Conservation (phyloP, 2,113 vertebrate species). For the Peromyscus polionotus region DNA sequence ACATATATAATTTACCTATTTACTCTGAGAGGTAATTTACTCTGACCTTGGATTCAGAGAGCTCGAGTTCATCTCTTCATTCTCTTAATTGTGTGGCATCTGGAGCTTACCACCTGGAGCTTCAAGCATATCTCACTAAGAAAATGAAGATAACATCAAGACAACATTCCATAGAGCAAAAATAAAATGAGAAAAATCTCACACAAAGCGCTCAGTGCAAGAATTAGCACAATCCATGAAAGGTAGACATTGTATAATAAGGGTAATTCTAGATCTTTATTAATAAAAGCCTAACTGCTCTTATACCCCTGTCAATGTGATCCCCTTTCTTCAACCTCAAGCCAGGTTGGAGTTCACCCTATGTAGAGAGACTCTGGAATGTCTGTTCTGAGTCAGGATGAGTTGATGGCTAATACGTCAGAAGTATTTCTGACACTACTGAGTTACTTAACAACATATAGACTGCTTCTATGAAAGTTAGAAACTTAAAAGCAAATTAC, state of each 20-base stretch:
- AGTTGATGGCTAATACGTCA: background rate
- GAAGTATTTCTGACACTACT: background rate
- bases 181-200: constrained; percentile 28
- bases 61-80: background rate
- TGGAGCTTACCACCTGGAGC: background rate
- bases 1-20: background rate
- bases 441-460: background rate
- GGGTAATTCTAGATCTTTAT: background rate
- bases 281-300: background rate
- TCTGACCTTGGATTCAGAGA: background rate
- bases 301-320: background rate
- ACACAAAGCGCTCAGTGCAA: background rate
- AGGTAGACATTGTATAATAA: background rate
- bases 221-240: background rate
- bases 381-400: background rate
- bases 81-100: background rate
- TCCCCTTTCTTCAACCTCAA: background rate
- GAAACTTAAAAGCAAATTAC: constrained; percentile 9
- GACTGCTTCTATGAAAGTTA: background rate
- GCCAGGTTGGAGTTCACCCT: background rate
- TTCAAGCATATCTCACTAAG: background rate
- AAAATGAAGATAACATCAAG: background rate
- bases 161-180: background rate
- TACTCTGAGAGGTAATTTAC: background rate
- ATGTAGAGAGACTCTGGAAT: background rate